Evolutionary conservation across 1,140 invertebrate genomes (phyloP), one percentile per base, ranked within the genome.

Genomic region (Glomeris maerens): DNA sequence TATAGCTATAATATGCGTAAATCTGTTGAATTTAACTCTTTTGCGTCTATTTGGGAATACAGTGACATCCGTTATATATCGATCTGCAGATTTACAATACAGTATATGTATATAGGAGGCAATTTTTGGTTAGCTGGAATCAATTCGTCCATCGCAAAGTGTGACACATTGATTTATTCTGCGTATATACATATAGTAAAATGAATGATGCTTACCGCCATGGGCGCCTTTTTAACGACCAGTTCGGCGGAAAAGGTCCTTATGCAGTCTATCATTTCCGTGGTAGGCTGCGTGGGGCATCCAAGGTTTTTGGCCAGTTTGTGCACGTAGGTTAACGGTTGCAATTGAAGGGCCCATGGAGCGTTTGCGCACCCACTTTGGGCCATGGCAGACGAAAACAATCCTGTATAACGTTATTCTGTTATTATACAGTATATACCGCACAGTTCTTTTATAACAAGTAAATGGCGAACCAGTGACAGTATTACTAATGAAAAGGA

Each of bases 401-500:
- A 36, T 36, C 59, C 60, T 61, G 44, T 0, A 46, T 7, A 38
- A n/a, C 2, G n/a, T n/a, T n/a, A n/a, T n/a, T n/a, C n/a, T n/a
- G n/a, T n/a, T n/a, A n/a, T n/a, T n/a, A n/a, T 23, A 26, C 22
- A 47, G n/a, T n/a, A n/a, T n/a, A n/a, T n/a, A n/a, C n/a, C n/a
- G n/a, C n/a, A n/a, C 13, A 44, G 20, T 23, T 10, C 10, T 13
- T 54, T 50, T 39, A 51, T 50, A 5, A 39, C 22, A 20, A 48
- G 50, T 13, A 50, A 45, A 20, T 54, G 45, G 25, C 46, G 41
- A 17, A 59, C 38, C 48, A 48, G 44, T 27, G 57, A 46, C 46
- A 61, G 70, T 71, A 72, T 23, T 72, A 72, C 20, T 61, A 73
- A 31, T 4, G 45, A 21, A 5, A 23, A 27, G 1, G 42, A 26